Percentiles rank a stretch among this genome's conserved stretches.
Conservation (phyloP, 1,140 invertebrate genomes). For the Ladona fulva region DNA sequence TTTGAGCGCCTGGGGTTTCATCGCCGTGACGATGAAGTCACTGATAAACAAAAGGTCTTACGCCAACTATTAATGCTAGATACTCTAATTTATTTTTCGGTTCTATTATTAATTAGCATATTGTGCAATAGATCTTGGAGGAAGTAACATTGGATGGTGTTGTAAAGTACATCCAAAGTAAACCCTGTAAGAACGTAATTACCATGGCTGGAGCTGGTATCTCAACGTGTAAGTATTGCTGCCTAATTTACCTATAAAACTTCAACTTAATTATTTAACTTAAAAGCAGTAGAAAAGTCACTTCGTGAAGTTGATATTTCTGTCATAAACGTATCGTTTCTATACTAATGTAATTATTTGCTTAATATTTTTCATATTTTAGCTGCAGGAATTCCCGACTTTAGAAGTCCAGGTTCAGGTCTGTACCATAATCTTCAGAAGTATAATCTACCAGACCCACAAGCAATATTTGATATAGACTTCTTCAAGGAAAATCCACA, state of each 20-base stretch:
- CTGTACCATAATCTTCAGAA: conserved; percentile 88
- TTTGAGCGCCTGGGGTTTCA: neutral
- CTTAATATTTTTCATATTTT: conserved; percentile 30
- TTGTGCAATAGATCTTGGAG: conserved; percentile 35
- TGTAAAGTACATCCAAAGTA: conserved; percentile 58
- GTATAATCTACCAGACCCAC: conserved; percentile 86
- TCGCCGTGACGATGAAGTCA: neutral
- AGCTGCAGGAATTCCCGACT: conserved; percentile 93
- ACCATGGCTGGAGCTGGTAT: conserved; percentile 92
- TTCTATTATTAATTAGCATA: neutral
- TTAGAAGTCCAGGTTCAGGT: conserved; percentile 81
- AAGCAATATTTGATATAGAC: conserved; percentile 88
- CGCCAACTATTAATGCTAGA: too few species aligned
- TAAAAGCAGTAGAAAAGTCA: too few species aligned
- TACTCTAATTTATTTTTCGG: too few species aligned
- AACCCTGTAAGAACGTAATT: conserved; percentile 76
- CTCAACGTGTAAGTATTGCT: conserved; percentile 74
- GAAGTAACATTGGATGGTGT: conserved; percentile 57
- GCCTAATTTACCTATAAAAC: too few species aligned
- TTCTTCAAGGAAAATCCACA: conserved; percentile 73
- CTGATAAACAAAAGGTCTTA: neutral
- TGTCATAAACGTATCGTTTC: too few species aligned
- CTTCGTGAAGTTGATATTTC: too few species aligned
- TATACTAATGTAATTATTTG: too few species aligned
- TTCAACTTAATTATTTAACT: too few species aligned